Conservation (phyloP, 2,113 vertebrate genomes). For the Daphoenositta chrysoptera region DNA sequence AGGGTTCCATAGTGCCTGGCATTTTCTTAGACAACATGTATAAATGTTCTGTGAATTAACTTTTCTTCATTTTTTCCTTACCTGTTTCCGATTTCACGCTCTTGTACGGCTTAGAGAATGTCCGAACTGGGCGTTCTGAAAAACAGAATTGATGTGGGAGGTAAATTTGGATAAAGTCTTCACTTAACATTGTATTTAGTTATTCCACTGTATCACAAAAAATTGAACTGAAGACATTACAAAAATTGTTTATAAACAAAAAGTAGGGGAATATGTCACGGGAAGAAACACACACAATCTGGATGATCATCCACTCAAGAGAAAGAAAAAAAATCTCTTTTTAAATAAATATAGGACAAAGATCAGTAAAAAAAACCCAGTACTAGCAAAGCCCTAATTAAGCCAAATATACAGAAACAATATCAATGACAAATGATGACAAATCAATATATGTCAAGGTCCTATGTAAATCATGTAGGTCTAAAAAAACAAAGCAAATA, state of each 20-base stretch:
- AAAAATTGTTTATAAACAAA: neutral
- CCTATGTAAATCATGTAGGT: neutral
- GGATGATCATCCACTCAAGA: neutral
- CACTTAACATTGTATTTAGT: neutral
- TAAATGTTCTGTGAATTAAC: neutral
- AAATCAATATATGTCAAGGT: neutral
- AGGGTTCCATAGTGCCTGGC: accelerated
- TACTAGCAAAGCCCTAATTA: neutral
- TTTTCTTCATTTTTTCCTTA: neutral
- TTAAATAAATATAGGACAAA: neutral
- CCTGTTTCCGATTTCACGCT: neutral
- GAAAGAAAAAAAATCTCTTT: neutral
- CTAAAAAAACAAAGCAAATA: neutral
- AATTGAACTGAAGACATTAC: neutral
- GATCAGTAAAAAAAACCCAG: neutral
- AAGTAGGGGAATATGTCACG: neutral
- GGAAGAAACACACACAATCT: neutral
- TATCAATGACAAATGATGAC: no score
- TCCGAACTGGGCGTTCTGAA: neutral
- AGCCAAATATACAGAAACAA: neutral
- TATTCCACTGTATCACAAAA: neutral
- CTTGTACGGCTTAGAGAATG: neutral
- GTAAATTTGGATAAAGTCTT: neutral
- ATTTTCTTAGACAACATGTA: neutral
- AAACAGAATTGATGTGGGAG: neutral